Conservation (phyloP, 2,113 vertebrate genomes). For the Perca fluviatilis region DNA sequence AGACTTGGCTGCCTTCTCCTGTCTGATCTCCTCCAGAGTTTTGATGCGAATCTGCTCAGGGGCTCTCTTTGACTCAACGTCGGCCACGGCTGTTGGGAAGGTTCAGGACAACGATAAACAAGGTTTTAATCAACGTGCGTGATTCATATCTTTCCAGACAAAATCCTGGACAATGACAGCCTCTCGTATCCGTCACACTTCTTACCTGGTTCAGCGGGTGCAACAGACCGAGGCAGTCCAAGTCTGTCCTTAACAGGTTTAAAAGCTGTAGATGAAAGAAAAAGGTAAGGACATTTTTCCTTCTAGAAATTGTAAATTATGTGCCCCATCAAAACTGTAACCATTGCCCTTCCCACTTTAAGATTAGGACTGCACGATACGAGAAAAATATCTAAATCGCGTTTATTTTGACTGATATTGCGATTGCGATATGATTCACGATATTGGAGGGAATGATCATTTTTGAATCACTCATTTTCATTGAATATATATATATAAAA, state of each 20-base stretch:
- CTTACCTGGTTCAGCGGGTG: constrained; percentile 77
- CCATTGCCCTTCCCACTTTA: background rate
- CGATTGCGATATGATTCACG: too few species aligned
- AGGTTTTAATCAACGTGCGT: background rate
- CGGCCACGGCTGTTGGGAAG: constrained; percentile 68
- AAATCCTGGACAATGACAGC: background rate
- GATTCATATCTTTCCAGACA: background rate
- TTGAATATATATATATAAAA: too few species aligned
- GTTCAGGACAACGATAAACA: background rate
- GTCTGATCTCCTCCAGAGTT: constrained; percentile 93
- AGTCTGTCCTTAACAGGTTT: constrained; percentile 89
- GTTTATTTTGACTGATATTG: too few species aligned
- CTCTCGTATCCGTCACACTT: background rate
- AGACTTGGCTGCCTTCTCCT: constrained; percentile 88
- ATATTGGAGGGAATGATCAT: too few species aligned
- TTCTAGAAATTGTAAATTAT: background rate
- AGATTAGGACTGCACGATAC: background rate
- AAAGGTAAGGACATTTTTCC: background rate
- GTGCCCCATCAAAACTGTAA: background rate
- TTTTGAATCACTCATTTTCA: too few species aligned
- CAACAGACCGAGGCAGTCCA: constrained; percentile 76
- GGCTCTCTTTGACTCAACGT: constrained; percentile 56
- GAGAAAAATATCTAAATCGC: too few species aligned
- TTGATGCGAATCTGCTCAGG: constrained; percentile 90
- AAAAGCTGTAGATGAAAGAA: constrained; percentile 64